phyloP scores from a whole-genome alignment of 2,113 vertebrate genomes.

The Sprattus sprattus region DNA sequence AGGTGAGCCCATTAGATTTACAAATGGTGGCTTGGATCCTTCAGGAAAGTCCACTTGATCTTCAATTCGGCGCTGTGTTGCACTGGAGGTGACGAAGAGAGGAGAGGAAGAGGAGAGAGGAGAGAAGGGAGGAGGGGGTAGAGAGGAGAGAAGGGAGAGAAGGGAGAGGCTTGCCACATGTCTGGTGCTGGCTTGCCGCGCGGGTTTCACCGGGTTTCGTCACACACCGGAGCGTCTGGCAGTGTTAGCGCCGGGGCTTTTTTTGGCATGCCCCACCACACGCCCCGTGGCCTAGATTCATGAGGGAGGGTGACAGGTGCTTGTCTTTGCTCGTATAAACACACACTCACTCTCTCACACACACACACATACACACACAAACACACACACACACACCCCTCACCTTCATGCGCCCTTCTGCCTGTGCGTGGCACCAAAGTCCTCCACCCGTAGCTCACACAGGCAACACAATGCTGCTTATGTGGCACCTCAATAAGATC shows the following conservation, averaged over 20 bases:
- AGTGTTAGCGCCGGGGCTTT: not conserved
- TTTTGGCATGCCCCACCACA: not conserved
- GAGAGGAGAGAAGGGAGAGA: not conserved
- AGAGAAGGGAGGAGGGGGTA: not conserved
- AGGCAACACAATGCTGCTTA: not conserved
- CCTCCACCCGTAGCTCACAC: not conserved
- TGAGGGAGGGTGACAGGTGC: not conserved
- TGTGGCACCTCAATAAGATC: not conserved
- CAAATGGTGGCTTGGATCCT: conserved; percentile 31
- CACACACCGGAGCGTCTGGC: not conserved
- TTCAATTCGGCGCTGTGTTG: conserved; percentile 16
- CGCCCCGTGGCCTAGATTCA: not conserved
- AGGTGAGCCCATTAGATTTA: conserved; percentile 41
- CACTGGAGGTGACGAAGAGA: conserved; percentile 20
- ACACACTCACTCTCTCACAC: not conserved
- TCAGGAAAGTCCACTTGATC: conserved; percentile 37
- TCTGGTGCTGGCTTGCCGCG: no score
- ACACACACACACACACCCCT: not conserved
- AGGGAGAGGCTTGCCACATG: not conserved
- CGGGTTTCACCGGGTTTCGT: conserved; percentile 17
- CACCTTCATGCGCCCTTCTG: not conserved
- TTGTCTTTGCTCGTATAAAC: not conserved
- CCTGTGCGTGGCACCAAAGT: not conserved
- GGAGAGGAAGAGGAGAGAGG: not conserved
- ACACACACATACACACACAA: not conserved